Base-by-base conservation (phyloP, 2,797 vertebrate species). In the Jordanella pulchra region DNA sequence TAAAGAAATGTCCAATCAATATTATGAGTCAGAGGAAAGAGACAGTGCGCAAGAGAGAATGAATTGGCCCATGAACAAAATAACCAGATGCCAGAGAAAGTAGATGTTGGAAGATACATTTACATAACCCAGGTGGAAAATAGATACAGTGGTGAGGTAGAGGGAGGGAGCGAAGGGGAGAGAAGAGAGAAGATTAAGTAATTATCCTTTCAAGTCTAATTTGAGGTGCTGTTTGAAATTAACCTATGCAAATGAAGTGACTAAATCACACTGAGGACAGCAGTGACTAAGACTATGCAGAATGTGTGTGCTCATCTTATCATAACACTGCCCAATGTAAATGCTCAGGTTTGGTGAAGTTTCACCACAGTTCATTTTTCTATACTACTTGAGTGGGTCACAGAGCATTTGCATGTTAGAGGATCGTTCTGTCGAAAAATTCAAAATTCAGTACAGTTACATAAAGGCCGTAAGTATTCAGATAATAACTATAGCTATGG, bases 151-250 rank as follows among this genome's bases (percentile, higher is more conserved):
- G 45, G 74, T 42, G 73, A 84, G 84, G 71, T 71, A 84, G 79
- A 78, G 68, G 27, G 67, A 77, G 68, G 72, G 74, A 79, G 75
- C 0, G 71, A 53, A 69, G 79, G 86, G 78, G 69, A 81, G 77
- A 85, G 80, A 86, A 84, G 90, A 91, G 91, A 93, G 93, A 93
- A 95, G 95, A 96, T 97, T 95, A 95, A 96, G 89, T 96, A 97
- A 97, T 97, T 97, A 97, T 96, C 95, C 94, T 96, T 97, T 96
- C 95, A 96, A 96, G 95, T 93, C 93, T 96, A 96, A 96, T 96
- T 97, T 97, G 94, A 94, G 92, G 93, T 95, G 94, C 95, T 94
- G 94, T 96, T 97, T 95, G 96, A 97, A 97, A 97, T 97, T 96
- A 98, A 97, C 95, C 96, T 96, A 95, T 96, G 95, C 91, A 95